Evolutionary conservation across 2,797 vertebrate genomes (phyloP).

Genomic region (Scleropages formosus): DNA sequence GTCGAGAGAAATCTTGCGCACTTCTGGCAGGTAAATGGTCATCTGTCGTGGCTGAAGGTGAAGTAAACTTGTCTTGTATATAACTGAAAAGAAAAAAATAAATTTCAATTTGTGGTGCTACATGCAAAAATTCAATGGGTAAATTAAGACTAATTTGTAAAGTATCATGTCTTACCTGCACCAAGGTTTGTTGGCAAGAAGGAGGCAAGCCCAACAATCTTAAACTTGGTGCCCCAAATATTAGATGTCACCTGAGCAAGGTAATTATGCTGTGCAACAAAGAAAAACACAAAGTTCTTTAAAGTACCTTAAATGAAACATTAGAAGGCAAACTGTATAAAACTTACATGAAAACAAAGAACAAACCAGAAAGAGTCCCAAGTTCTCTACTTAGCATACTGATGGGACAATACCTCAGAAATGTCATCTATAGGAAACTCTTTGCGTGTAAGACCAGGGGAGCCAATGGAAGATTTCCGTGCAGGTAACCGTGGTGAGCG

Average conservation of each 20-base stretch:
- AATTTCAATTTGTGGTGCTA: not conserved
- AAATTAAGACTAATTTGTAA: not conserved
- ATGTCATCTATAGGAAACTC: constrained; percentile 97
- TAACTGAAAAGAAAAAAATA: constrained; percentile 68
- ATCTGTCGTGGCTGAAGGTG: constrained; percentile 98
- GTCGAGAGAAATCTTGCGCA: constrained; percentile 93
- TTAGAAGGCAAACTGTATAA: not conserved
- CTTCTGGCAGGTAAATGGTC: constrained; percentile 98
- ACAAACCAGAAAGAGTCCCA: not conserved
- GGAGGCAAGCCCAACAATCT: constrained; percentile 95
- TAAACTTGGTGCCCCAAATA: constrained; percentile 99
- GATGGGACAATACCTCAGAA: constrained; percentile 77
- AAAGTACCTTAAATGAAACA: not conserved
- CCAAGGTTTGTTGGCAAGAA: constrained; percentile 97
- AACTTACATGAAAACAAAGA: not conserved
- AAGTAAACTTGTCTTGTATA: constrained; percentile 98
- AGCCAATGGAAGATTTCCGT: constrained; percentile 92
- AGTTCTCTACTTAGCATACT: not conserved
- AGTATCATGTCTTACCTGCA: constrained; percentile 80
- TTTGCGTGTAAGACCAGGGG: constrained; percentile 88
- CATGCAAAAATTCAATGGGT: not conserved
- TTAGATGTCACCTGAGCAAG: constrained; percentile 99
- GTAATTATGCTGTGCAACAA: constrained; percentile 89
- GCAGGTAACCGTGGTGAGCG: constrained; percentile 91
- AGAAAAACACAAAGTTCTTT: not conserved